These are phyloP conservation scores for Monopis laevigella DNA, from an alignment of 2,888 invertebrate genomes.

Conservation along the genomic window DNA sequence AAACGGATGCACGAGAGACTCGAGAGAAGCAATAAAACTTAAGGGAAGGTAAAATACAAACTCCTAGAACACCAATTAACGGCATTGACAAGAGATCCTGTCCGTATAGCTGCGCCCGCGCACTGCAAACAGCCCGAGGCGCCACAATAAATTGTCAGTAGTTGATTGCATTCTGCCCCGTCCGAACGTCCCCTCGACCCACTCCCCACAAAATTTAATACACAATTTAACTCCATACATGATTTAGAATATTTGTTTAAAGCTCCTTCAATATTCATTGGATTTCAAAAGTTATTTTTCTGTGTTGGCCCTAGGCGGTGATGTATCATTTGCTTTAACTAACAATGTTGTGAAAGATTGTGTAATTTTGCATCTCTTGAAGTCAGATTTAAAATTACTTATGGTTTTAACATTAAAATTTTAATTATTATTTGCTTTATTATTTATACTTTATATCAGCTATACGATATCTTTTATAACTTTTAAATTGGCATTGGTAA, in stretches of 20 bases:
- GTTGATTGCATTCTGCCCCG: constrained; percentile 44
- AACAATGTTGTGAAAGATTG: not conserved
- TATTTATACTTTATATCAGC: no score
- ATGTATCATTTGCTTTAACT: constrained; percentile 10
- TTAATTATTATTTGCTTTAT: no score
- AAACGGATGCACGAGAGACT: no score
- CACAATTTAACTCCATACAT: constrained; percentile 38
- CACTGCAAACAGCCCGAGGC: constrained; percentile 29
- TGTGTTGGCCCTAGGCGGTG: constrained; percentile 1
- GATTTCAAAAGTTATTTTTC: constrained; percentile 23
- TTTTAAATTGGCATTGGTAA: no score
- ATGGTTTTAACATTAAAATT: no score
- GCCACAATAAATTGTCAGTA: constrained; percentile 40
- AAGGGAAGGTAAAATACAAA: constrained; percentile 5
- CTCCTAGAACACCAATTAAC: constrained; percentile 12
- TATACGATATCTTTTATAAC: no score
- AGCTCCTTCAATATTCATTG: constrained; percentile 45
- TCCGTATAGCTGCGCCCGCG: constrained; percentile 23
- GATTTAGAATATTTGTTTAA: constrained; percentile 56
- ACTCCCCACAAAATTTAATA: constrained; percentile 32
- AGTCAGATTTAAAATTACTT: no score
- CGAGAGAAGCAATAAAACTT: no score
- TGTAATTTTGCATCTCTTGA: constrained; percentile 1
- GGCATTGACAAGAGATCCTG: constrained; percentile 11
- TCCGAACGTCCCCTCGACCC: constrained; percentile 8